Conservation (phyloP, 2,797 vertebrate genomes). For the Orientallactaga sibirica region DNA sequence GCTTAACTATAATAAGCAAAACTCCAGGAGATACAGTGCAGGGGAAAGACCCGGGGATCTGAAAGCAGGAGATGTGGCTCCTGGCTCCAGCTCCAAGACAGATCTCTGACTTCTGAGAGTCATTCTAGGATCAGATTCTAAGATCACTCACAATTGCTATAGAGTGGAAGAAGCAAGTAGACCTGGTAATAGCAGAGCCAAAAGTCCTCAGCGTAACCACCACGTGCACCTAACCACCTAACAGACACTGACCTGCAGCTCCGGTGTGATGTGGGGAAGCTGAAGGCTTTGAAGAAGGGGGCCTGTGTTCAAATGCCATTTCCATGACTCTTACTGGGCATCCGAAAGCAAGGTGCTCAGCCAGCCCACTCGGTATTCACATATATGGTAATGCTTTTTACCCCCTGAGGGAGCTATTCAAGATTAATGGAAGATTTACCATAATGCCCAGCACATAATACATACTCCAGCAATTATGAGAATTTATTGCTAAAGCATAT, state of each 20-base stretch:
- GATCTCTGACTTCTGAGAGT: constrained; percentile 35
- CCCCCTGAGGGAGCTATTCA: background rate
- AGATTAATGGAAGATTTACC: constrained; percentile 17
- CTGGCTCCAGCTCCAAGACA: background rate
- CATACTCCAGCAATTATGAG: background rate
- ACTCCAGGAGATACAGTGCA: constrained; percentile 26
- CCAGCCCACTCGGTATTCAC: constrained; percentile 7
- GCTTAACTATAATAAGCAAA: constrained; percentile 72
- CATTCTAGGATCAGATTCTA: background rate
- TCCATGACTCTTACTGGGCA: background rate
- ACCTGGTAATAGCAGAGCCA: background rate
- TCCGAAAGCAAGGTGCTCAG: background rate
- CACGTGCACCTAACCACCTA: fast-evolving
- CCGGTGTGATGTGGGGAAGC: background rate
- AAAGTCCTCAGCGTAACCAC: background rate
- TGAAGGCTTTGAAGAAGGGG: background rate
- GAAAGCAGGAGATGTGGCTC: constrained; percentile 28
- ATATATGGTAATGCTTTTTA: background rate
- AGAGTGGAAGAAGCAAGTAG: background rate
- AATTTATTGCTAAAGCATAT: background rate
- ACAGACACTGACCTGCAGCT: background rate
- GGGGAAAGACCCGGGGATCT: constrained; percentile 38
- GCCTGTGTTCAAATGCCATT: background rate
- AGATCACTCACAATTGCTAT: background rate
- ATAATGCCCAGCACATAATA: background rate